These are phyloP conservation scores for Cliona cf. orientalis DNA, from an alignment of 37 sponge, comb jelly and placozoan genomes.

Conservation along the genomic window DNA sequence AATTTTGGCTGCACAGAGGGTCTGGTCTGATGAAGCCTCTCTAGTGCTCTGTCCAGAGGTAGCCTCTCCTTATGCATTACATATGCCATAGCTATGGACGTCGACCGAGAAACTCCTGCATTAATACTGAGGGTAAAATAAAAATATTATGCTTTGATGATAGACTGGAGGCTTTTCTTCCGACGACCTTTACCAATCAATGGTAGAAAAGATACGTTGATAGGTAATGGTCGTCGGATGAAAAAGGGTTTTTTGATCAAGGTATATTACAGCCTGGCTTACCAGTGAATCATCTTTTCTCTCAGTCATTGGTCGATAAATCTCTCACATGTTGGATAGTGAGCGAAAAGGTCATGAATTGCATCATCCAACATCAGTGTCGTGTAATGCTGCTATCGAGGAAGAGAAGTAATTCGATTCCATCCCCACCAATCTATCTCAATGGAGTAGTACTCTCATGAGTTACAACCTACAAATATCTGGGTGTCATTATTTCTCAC, in stretches of 20 bases:
- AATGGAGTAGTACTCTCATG: no score
- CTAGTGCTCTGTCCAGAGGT: conserved; percentile 30
- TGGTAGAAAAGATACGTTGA: no score
- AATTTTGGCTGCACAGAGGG: conserved; percentile 69
- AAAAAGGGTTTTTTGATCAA: not conserved
- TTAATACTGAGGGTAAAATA: conserved; percentile 45
- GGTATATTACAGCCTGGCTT: not conserved
- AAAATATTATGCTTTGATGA: not conserved
- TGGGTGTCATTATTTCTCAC: no score
- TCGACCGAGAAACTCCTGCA: conserved; percentile 77
- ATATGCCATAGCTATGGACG: conserved; percentile 71
- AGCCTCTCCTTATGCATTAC: conserved; percentile 54
- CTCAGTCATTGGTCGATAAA: conserved; percentile 66
- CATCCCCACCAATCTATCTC: no score
- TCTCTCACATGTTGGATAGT: conserved; percentile 54
- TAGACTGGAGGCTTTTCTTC: not conserved
- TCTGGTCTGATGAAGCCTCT: conserved; percentile 54
- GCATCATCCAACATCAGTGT: conserved; percentile 74
- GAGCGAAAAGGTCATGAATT: conserved; percentile 20
- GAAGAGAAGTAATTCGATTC: no score
- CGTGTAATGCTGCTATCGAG: no score
- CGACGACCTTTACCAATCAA: not conserved
- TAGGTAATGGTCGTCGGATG: not conserved
- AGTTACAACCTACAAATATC: no score
- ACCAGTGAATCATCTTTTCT: conserved; percentile 73